phyloP scores from a whole-genome alignment of 2,797 vertebrate species.

The Smutsia gigantea region DNA sequence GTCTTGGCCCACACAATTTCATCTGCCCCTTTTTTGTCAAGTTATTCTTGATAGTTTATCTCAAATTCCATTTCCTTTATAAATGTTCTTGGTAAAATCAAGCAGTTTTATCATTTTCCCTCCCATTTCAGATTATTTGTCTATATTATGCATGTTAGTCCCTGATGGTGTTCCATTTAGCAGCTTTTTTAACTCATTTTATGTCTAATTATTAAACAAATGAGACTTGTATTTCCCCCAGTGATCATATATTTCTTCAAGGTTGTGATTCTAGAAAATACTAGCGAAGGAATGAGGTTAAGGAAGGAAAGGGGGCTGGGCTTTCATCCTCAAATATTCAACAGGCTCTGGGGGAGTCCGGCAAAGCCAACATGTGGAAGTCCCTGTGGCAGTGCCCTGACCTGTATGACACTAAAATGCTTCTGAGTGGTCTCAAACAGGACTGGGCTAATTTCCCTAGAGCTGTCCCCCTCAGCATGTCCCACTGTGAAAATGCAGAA shows the following conservation, averaged over 20 bases:
- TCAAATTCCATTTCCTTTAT: neutral
- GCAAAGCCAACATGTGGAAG: neutral
- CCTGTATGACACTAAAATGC: neutral
- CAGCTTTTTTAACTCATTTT: neutral
- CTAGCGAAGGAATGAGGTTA: neutral
- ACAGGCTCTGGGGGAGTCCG: neutral
- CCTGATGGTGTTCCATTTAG: neutral
- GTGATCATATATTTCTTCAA: neutral
- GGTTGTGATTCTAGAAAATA: neutral
- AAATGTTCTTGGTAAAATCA: neutral
- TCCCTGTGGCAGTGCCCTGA: neutral
- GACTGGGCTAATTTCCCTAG: neutral
- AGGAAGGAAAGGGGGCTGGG: neutral
- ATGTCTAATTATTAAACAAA: neutral
- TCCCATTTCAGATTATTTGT: neutral
- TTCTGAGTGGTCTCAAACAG: neutral
- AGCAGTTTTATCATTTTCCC: neutral
- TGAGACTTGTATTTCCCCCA: neutral
- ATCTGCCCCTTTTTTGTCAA: rapidly evolving
- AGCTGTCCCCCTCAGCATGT: neutral
- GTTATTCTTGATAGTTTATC: neutral
- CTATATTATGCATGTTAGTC: neutral
- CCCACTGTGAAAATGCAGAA: slow-evolving; percentile 29
- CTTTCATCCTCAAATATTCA: neutral
- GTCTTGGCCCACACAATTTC: neutral